Evolutionary conservation across 2,797 vertebrate species (phyloP), one percentile per base, ranked within the genome.

Genomic region (Neoniphon sammara): DNA sequence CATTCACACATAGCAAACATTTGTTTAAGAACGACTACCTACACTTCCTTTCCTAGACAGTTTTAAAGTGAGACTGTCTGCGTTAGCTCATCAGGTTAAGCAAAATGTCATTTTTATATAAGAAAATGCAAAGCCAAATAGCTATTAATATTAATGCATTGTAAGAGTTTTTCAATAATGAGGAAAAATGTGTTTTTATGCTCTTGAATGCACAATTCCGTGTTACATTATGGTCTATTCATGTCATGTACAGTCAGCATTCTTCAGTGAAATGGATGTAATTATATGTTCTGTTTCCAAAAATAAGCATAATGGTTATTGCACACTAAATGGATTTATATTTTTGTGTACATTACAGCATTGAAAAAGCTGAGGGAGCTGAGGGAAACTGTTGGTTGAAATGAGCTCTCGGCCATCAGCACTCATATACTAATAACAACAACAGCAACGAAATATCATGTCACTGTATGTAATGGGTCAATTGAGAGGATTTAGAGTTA

Each of bases 21-120:
- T 57, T n/a, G 27, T 66, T 53, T 21, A 42, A 60, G 57, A 66
- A 1, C 56, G 39, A 36, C 58, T 42, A 39, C 54, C 42, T 55
- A 34, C 39, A 2, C 20, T 79, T 74, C 50, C 23, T 23, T 44
- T 8, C 53, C 54, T 65, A 75, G 42, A 82, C 85, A 66, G 73
- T 65, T 69, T 39, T 39, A 12, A 39, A 39, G 9, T 3, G 3
- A 39, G 34, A 42, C 61, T 66, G 65, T 30, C 58, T 75, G 7
- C 60, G 81, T 81, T 79, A 85, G 67, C 81, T 88, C 80, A 83
- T 72, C 76, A 64, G 25, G 25, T 84, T 68, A 55, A 60, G 80
- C 56, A 0, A 77, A 77, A 1, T 49, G 69, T 86, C 77, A 81
- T 68, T 52, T 79, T 87, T 83, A 84, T n/a, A 49, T 78, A 85